phyloP scores from a whole-genome alignment of 2,888 invertebrate species.

The Lacanobia oleracea region DNA sequence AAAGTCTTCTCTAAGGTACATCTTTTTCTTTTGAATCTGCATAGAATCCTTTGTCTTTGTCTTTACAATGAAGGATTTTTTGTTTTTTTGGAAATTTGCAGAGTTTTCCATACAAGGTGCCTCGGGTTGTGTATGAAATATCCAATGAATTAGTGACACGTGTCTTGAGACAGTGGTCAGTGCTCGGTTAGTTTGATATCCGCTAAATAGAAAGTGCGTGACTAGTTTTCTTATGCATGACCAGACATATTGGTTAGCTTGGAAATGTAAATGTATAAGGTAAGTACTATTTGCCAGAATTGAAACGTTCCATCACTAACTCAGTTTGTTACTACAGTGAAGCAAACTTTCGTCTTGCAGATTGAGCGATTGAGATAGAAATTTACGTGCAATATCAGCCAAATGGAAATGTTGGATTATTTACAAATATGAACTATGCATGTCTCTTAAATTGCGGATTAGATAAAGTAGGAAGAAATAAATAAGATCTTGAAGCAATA shows the following conservation, averaged over 20 bases:
- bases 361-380: too few species aligned
- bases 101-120: neutral
- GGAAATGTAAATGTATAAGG: too few species aligned
- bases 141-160: neutral
- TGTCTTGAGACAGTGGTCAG: neutral
- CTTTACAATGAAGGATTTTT: too few species aligned
- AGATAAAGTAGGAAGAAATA: neutral
- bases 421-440: neutral
- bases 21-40: neutral
- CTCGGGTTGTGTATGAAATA: too few species aligned
- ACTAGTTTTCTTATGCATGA: slow-evolving; percentile 13
- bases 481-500: neutral
- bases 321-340: too few species aligned
- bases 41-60: neutral
- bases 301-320: too few species aligned
- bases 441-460: neutral
- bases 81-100: neutral
- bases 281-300: too few species aligned
- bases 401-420: slow-evolving; percentile 8
- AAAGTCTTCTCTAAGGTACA: too few species aligned
- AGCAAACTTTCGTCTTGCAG: too few species aligned
- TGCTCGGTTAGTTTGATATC: neutral
- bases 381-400: too few species aligned
- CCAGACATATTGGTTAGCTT: slow-evolving; percentile 12
- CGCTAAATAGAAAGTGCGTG: slow-evolving; percentile 34